A percentile compares a stretch with the other conserved stretches of the same genome.
Conservation (phyloP, 2,113 vertebrate species). For the Mormoops blainvillei region DNA sequence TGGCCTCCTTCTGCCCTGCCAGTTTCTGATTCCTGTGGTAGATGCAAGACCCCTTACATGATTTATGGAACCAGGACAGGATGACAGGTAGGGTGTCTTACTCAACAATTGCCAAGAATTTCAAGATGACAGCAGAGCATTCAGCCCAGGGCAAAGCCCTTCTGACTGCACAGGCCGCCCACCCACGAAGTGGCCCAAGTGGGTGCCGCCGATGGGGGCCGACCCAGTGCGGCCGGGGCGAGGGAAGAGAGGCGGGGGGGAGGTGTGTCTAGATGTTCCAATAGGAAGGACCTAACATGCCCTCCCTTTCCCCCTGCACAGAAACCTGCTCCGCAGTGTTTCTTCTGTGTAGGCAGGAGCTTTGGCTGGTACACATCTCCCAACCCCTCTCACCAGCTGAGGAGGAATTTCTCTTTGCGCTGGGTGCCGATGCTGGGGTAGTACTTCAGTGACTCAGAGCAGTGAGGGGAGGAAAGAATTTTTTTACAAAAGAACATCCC, state of each 20-base stretch:
- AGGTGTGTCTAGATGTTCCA: neutral
- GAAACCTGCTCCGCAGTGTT: neutral
- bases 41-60: neutral
- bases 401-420: neutral
- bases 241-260: too few species aligned
- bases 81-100: neutral
- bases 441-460: neutral
- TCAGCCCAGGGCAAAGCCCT: neutral
- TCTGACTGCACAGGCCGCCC: too few species aligned
- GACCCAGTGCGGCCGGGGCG: neutral
- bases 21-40: neutral
- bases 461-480: neutral
- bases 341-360: neutral
- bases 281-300: neutral
- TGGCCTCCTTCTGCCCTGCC: neutral
- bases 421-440: neutral
- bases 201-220: neutral
- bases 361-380: neutral
- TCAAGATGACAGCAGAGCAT: neutral
- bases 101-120: neutral
- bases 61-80: neutral
- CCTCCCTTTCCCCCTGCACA: too few species aligned
- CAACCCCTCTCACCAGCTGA: neutral
- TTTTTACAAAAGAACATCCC: neutral
- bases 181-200: fast-evolving